Evolutionary conservation across 2,888 invertebrate species (phyloP).

Genomic region (Mamestra brassicae): DNA sequence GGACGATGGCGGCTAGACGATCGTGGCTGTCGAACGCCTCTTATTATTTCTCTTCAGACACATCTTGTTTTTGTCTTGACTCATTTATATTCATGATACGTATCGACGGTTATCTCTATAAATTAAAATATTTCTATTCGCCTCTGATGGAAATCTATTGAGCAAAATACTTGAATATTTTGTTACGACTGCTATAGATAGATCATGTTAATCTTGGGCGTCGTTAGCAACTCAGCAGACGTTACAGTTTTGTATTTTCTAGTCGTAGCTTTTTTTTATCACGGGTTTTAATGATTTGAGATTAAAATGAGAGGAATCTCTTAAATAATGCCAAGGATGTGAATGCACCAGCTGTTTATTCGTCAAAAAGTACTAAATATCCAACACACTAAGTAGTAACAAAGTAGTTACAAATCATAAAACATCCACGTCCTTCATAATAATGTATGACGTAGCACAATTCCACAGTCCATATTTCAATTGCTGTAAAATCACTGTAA

Average conservation of each 20-base stretch:
- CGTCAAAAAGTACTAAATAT: not conserved
- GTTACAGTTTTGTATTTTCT: slow-evolving; percentile 11
- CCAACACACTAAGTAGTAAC: not conserved
- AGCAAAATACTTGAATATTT: slow-evolving; percentile 70
- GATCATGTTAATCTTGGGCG: slow-evolving; percentile 46
- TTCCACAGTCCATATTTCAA: slow-evolving; percentile 31
- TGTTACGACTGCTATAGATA: slow-evolving; percentile 60
- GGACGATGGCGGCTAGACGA: slow-evolving; percentile 88
- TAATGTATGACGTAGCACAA: slow-evolving; percentile 36
- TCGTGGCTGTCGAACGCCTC: slow-evolving; percentile 85
- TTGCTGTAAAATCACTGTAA: slow-evolving; percentile 56
- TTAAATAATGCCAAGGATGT: not conserved
- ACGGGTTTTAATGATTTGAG: not conserved
- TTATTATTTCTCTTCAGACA: slow-evolving; percentile 89
- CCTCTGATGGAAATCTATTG: slow-evolving; percentile 75
- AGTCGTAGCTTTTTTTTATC: not conserved
- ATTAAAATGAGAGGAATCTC: not conserved
- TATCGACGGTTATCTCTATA: slow-evolving; percentile 88
- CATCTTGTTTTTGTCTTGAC: slow-evolving; percentile 88
- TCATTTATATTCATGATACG: slow-evolving; percentile 90
- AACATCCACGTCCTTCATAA: slow-evolving; percentile 28
- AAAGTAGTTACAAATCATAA: slow-evolving; percentile 1
- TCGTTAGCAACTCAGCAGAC: slow-evolving; percentile 36
- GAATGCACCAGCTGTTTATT: not conserved
- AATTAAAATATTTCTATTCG: slow-evolving; percentile 85